A percentile compares a stretch with the other conserved stretches of the same genome.
These are phyloP conservation scores for Heterodera filipjevi DNA, from an alignment of 2,888 invertebrate genomes.

Conservation along the genomic window DNA sequence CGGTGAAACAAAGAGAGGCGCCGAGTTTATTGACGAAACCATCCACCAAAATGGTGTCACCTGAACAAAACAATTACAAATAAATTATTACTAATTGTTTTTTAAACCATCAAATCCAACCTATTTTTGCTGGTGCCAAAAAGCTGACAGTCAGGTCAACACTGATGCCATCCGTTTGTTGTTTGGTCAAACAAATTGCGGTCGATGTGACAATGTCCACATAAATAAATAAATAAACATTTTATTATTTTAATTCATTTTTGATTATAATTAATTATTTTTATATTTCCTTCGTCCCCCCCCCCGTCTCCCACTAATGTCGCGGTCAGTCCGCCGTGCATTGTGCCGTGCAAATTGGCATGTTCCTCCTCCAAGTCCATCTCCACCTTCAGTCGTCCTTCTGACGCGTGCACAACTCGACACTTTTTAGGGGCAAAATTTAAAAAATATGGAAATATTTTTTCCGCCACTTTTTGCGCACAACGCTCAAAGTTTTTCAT, in stretches of 20 bases:
- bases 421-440: slow-evolving; percentile 39
- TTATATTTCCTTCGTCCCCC: neutral
- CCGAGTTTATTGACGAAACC: slow-evolving; percentile 79
- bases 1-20: slow-evolving; percentile 80
- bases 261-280: neutral
- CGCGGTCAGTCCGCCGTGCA: slow-evolving; percentile 61
- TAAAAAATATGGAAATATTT: neutral
- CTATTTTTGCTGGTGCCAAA: slow-evolving; percentile 38
- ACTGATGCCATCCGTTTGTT: slow-evolving; percentile 76
- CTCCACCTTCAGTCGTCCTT: slow-evolving; percentile 54
- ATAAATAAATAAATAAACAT: neutral
- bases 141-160: slow-evolving; percentile 77
- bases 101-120: neutral
- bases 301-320: slow-evolving; percentile 42
- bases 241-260: neutral
- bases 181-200: slow-evolving; percentile 66
- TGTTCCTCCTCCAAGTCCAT: slow-evolving; percentile 55
- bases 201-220: slow-evolving; percentile 57
- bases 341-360: slow-evolving; percentile 44
- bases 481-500: slow-evolving; percentile 16
- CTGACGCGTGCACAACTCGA: slow-evolving; percentile 48
- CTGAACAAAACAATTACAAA: neutral
- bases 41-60: slow-evolving; percentile 80
- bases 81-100: neutral
- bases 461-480: neutral